These are phyloP conservation scores for Eupsilia transversa DNA, from an alignment of 2,888 invertebrate genomes.

Conservation along the genomic window DNA sequence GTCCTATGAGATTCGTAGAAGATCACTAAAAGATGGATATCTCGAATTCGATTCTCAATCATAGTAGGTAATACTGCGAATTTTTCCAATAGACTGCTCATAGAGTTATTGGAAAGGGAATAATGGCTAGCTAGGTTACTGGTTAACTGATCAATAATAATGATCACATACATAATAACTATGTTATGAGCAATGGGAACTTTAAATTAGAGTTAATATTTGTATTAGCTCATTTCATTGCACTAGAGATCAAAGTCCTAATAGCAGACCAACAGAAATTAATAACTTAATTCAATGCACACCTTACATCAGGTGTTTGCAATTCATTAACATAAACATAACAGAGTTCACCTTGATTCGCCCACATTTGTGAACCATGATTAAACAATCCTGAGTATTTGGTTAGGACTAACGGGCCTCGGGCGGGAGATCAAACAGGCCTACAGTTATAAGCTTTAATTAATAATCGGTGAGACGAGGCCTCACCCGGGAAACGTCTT, in stretches of 20 bases:
- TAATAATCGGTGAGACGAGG: conserved; percentile 39
- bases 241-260: background rate
- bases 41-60: background rate
- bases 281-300: conserved; percentile 39
- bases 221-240: background rate
- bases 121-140: conserved; percentile 5
- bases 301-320: conserved; percentile 44
- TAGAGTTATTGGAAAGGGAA: background rate
- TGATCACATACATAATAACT: background rate
- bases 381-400: conserved; percentile 67
- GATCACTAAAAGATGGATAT: background rate
- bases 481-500: conserved; percentile 22
- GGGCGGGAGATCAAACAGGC: conserved; percentile 45
- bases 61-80: background rate
- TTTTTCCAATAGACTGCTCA: background rate
- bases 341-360: conserved; percentile 48
- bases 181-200: background rate
- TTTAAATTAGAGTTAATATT: background rate
- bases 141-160: background rate
- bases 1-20: background rate
- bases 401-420: conserved; percentile 55
- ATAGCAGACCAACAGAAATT: conserved; percentile 4
- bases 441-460: conserved; percentile 55
- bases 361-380: conserved; percentile 56
- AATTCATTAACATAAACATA: conserved; percentile 62